Percentiles rank a stretch among this genome's conserved stretches.
Evolutionary conservation across 2,888 invertebrate genomes (phyloP).

Genomic region (Chesias legatella): DNA sequence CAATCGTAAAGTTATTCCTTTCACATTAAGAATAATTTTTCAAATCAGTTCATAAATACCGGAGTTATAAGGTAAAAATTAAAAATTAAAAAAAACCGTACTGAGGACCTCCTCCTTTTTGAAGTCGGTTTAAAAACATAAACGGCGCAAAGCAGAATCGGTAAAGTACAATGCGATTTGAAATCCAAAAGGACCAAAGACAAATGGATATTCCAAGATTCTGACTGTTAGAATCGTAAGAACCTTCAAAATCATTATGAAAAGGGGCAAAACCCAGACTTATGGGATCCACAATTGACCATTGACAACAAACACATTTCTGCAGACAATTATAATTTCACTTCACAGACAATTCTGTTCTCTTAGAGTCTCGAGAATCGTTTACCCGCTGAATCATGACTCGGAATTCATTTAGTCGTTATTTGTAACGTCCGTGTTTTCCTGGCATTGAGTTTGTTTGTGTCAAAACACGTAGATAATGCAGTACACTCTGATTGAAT

Average conservation of each 20-base stretch:
- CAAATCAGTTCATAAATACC: too few species aligned
- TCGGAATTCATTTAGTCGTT: background rate
- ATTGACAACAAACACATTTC: conserved; percentile 32
- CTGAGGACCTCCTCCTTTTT: too few species aligned
- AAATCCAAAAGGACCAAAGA: too few species aligned
- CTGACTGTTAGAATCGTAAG: conserved; percentile 37
- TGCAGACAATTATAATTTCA: conserved; percentile 28
- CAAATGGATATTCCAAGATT: conserved; percentile 30
- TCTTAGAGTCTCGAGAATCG: conserved; percentile 3
- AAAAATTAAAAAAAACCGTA: too few species aligned
- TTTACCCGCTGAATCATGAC: background rate
- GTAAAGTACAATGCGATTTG: too few species aligned
- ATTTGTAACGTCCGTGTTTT: conserved; percentile 2
- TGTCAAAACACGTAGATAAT: conserved; percentile 4
- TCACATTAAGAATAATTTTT: too few species aligned
- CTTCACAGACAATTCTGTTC: background rate
- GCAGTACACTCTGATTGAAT: conserved; percentile 31
- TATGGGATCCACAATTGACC: conserved; percentile 36
- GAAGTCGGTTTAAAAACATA: too few species aligned
- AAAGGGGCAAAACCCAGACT: conserved; percentile 42
- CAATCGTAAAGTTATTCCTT: too few species aligned
- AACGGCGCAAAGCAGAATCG: too few species aligned
- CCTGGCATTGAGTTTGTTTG: conserved; percentile 9
- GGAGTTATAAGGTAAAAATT: too few species aligned
- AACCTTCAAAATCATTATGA: too few species aligned